Evolutionary conservation across 1,140 invertebrate species (phyloP).

Genomic region (Drosophila bocqueti): DNA sequence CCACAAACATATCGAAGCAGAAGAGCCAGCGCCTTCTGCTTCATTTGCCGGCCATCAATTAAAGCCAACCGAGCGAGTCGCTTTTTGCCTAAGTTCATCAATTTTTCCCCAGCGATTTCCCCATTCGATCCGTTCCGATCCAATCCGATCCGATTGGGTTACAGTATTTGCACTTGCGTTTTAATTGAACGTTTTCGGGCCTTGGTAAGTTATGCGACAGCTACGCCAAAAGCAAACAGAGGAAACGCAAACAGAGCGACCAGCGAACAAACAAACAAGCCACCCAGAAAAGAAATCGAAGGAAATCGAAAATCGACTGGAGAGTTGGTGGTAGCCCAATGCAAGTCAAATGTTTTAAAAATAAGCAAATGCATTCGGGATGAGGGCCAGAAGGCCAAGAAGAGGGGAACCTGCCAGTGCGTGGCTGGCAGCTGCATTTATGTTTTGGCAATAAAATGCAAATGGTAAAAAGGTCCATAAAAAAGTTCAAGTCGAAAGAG

Average conservation of each 20-base stretch:
- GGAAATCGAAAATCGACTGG: constrained; percentile 9
- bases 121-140: constrained; percentile 43
- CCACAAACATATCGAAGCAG: constrained; percentile 39
- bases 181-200: constrained; percentile 58
- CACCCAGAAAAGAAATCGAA: constrained; percentile 37
- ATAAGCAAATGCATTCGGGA: constrained; percentile 39
- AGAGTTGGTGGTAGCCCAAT: constrained; percentile 47
- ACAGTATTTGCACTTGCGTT: constrained; percentile 63
- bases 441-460: constrained; percentile 82
- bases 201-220: constrained; percentile 71
- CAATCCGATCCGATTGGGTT: constrained; percentile 63
- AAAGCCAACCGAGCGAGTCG: constrained; percentile 58
- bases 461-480: constrained; percentile 74
- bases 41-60: constrained; percentile 63
- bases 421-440: constrained; percentile 65
- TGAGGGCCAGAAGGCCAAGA: background rate
- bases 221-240: constrained; percentile 62
- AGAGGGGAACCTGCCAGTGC: constrained; percentile 5
- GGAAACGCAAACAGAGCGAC: constrained; percentile 40
- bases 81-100: constrained; percentile 50
- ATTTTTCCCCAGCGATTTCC: constrained; percentile 28
- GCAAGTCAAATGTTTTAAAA: constrained; percentile 51
- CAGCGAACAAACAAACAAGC: constrained; percentile 61
- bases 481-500: constrained; percentile 52
- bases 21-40: constrained; percentile 41